Evolutionary conservation across 2,888 invertebrate genomes (phyloP).

Genomic region (Sinelater perroti): DNA sequence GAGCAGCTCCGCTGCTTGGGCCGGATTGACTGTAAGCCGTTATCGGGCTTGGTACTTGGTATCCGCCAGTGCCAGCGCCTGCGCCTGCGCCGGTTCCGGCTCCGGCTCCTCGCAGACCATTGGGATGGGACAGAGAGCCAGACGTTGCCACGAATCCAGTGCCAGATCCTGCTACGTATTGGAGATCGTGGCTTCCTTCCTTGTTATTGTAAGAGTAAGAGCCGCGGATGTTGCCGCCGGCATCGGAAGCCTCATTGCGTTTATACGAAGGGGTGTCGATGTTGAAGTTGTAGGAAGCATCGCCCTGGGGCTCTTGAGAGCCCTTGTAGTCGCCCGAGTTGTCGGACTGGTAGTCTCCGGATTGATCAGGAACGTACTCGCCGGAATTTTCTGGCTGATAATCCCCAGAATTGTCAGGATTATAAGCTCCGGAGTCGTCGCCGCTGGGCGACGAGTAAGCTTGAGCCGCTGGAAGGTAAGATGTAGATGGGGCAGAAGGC

Average conservation of each 20-base stretch:
- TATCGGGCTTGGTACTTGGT: background rate
- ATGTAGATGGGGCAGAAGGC: background rate
- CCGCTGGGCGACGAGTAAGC: background rate
- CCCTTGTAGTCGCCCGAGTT: conserved; percentile 10
- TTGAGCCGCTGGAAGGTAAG: conserved; percentile 1
- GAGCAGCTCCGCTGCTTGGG: background rate
- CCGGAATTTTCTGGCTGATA: conserved; percentile 19
- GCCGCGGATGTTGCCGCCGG: conserved; percentile 44
- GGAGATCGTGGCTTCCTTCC: conserved; percentile 44
- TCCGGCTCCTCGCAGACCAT: conserved; percentile 32
- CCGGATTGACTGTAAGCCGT: background rate
- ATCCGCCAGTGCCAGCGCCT: background rate
- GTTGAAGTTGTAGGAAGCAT: conserved; percentile 50
- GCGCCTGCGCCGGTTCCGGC: background rate
- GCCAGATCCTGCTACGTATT: conserved; percentile 48
- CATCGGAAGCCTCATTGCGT: conserved; percentile 44
- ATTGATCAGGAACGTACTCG: conserved; percentile 8
- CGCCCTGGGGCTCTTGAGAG: conserved; percentile 38
- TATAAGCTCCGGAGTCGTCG: conserved; percentile 20
- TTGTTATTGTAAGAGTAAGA: conserved; percentile 45
- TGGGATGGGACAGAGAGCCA: conserved; percentile 42
- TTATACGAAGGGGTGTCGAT: conserved; percentile 47
- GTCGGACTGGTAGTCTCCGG: conserved; percentile 19
- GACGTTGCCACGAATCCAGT: conserved; percentile 50
- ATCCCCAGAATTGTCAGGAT: conserved; percentile 24